Evolutionary conservation across 2,113 vertebrate genomes (phyloP).

Genomic region (Laticauda laticaudata): DNA sequence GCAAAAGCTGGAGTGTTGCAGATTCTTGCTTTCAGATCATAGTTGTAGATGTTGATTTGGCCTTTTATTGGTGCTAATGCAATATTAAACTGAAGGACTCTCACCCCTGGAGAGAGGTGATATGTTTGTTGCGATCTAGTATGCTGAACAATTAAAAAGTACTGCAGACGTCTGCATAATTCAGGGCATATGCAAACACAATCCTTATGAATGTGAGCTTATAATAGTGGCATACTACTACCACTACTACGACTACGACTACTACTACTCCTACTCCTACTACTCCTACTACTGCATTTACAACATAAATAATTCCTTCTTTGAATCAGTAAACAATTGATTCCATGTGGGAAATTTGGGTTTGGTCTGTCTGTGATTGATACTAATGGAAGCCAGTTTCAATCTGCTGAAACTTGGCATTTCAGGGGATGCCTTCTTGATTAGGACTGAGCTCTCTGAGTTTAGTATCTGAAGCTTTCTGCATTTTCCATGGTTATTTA

Average conservation of each 20-base stretch:
- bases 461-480: conserved; percentile 23
- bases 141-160: background rate
- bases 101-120: background rate
- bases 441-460: background rate
- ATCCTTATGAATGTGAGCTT: background rate
- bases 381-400: accelerated
- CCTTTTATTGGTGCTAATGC: background rate
- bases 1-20: background rate
- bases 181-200: background rate
- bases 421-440: accelerated
- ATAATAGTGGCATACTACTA: background rate
- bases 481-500: conserved; percentile 25
- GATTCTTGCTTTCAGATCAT: background rate
- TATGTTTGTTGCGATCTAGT: background rate
- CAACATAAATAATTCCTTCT: background rate
- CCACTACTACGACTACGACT: no score
- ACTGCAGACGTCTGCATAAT: background rate
- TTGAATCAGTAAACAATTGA: background rate
- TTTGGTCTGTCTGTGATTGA: background rate
- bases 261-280: no score
- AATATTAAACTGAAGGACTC: background rate
- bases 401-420: accelerated
- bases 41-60: background rate
- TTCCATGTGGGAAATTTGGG: background rate
- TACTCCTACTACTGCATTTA: background rate